phyloP scores from a whole-genome alignment of 1,140 invertebrate genomes.

The Leptoteleia sp. region DNA sequence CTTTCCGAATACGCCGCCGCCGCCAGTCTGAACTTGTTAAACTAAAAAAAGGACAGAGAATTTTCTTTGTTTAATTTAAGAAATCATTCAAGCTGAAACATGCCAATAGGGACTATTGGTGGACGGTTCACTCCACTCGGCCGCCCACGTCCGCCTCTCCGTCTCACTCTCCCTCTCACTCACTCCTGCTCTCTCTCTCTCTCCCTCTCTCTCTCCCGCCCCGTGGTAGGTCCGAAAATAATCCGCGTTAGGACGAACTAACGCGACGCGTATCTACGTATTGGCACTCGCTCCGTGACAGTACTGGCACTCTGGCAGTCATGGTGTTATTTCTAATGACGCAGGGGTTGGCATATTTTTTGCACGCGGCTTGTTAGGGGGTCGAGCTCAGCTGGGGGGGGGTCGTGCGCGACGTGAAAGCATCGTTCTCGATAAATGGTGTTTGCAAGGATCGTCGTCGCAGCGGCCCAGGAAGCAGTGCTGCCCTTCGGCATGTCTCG shows the following conservation, averaged over 20 bases:
- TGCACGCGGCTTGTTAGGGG: slow-evolving; percentile 75
- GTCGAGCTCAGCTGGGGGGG: slow-evolving; percentile 47
- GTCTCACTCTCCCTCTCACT: too few species aligned
- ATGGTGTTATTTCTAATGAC: slow-evolving; percentile 70
- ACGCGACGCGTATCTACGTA: slow-evolving; percentile 41
- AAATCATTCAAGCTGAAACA: too few species aligned
- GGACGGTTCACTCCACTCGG: too few species aligned
- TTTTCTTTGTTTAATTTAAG: too few species aligned
- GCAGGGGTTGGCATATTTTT: slow-evolving; percentile 77
- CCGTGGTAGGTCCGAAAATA: too few species aligned
- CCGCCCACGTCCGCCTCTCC: too few species aligned
- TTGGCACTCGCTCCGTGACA: slow-evolving; percentile 19
- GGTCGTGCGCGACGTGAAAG: slow-evolving; percentile 68
- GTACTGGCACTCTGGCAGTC: slow-evolving; percentile 45
- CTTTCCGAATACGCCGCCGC: too few species aligned
- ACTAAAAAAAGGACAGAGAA: too few species aligned
- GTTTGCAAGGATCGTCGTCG: slow-evolving; percentile 71
- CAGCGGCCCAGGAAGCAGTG: slow-evolving; percentile 47
- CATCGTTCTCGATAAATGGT: slow-evolving; percentile 75
- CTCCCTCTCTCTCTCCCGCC: too few species aligned
- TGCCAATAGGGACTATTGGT: too few species aligned
- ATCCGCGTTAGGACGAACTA: neutral
- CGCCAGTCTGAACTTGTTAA: too few species aligned
- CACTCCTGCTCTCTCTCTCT: too few species aligned
- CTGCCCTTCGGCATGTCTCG: slow-evolving; percentile 53